Evolutionary conservation across 1,140 invertebrate genomes (phyloP), one percentile per base, ranked within the genome.

Genomic region (Papilio helenus): DNA sequence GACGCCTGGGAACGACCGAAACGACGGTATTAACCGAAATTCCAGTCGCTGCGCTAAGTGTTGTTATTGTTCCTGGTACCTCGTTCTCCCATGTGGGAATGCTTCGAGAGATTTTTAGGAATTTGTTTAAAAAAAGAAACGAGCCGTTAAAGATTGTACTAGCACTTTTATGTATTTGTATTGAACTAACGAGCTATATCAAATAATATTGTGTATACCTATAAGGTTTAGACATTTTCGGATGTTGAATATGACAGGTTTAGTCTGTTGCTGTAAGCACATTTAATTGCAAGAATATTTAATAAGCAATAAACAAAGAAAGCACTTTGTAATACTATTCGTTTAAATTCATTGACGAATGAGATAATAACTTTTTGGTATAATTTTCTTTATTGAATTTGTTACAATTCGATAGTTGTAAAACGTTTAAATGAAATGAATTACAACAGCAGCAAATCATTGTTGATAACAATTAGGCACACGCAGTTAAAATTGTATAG

Each of bases 11-110:
- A 74, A 74, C 72, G 72, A 74, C 72, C 72, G 72, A 74, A 74
- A 74, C 72, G 72, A 49, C 44, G 72, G 44, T 74, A 74, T 74
- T 74, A 74, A 74, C 72, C 72, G 72, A 74, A 74, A 74, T 74
- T 74, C 72, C 72, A 74, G 72, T 74, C 72, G 72, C 72, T 49
- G 20, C 20, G 72, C 72, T 74, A 74, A 74, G 72, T 74, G 72
- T 74, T 74, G 72, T 74, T 74, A 74, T 74, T 74, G 72, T 74
- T 74, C 72, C 42, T 44, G 23, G 42, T 74, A 49, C 72, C 72
- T 49, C 72, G 72, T 74, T 74, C 18, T 74, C 72, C 72, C 72
- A 49, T 74, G 44, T 74, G 72, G 42, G 72, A 74, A 74, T 74
- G 44, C 44, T 74, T 44, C 42, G 72, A 23, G 72, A 74, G 20